Conservation (phyloP, 2,888 invertebrate genomes). For the Loripinus fragilis region DNA sequence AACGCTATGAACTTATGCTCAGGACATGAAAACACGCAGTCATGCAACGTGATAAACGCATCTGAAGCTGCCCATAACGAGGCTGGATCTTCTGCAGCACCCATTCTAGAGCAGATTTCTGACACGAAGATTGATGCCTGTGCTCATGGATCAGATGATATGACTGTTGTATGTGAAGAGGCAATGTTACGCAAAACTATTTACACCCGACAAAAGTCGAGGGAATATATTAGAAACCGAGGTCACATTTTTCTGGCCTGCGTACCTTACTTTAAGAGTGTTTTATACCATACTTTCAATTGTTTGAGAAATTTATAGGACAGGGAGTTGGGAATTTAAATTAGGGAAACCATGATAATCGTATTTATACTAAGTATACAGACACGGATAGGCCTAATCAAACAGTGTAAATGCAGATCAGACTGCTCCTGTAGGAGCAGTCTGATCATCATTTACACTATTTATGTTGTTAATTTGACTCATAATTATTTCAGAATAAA, state of each 20-base stretch:
- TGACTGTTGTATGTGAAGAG: neutral
- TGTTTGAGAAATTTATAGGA: neutral
- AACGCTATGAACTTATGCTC: neutral
- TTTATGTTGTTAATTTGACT: too few relatives aligned
- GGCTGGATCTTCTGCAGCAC: neutral
- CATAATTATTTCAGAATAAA: too few relatives aligned
- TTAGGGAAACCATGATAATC: too few relatives aligned
- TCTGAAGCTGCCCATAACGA: neutral
- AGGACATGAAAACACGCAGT: neutral
- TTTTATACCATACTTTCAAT: neutral
- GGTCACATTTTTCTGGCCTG: neutral
- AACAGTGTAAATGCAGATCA: too few relatives aligned
- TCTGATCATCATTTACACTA: too few relatives aligned
- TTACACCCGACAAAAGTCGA: neutral
- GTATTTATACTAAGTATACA: too few relatives aligned
- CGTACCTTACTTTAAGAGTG: neutral
- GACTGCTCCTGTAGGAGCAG: too few relatives aligned
- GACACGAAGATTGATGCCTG: neutral
- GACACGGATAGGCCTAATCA: too few relatives aligned
- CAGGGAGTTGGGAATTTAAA: too few relatives aligned
- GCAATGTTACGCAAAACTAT: neutral
- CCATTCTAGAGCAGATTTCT: neutral
- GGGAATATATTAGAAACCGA: neutral
- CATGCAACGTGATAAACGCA: neutral
- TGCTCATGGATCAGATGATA: neutral